Conservation (phyloP, 2,113 vertebrate species). For the Dissostichus mawsoni region DNA sequence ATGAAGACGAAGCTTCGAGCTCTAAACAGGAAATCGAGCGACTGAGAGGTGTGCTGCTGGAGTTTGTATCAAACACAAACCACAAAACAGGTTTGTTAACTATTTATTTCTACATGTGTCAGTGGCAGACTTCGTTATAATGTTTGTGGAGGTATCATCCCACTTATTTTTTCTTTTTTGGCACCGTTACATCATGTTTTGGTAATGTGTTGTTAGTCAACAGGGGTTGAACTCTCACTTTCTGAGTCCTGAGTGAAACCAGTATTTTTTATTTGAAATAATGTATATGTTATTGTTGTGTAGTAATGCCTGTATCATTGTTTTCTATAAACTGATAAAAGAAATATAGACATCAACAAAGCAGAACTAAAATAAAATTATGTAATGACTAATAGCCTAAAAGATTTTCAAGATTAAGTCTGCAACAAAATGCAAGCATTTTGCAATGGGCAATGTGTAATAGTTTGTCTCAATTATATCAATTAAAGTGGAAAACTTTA, state of each 20-base stretch:
- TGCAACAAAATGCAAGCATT: too few species aligned
- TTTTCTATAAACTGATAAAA: too few species aligned
- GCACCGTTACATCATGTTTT: not conserved
- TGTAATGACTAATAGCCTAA: not conserved
- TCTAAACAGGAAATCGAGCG: slow-evolving; percentile 64
- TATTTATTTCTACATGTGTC: not conserved
- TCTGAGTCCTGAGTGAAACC: too few species aligned
- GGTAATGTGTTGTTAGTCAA: not conserved
- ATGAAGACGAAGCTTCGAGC: slow-evolving; percentile 66
- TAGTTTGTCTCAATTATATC: not conserved
- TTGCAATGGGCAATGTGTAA: not conserved
- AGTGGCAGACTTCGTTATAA: not conserved
- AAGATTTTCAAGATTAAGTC: too few species aligned
- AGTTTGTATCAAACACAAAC: slow-evolving; percentile 28
- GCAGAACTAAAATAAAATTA: not conserved
- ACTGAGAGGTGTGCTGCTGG: slow-evolving; percentile 53
- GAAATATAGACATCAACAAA: too few species aligned
- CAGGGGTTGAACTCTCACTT: too few species aligned
- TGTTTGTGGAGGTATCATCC: too few species aligned
- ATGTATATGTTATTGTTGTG: too few species aligned
- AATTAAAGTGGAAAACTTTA: not conserved
- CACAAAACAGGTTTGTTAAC: slow-evolving; percentile 51
- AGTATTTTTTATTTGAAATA: too few species aligned
- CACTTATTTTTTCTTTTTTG: not conserved
- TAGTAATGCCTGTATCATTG: too few species aligned